Conservation (phyloP, 92 coral and sea anemone species). For the Epizoanthus ramosus region DNA sequence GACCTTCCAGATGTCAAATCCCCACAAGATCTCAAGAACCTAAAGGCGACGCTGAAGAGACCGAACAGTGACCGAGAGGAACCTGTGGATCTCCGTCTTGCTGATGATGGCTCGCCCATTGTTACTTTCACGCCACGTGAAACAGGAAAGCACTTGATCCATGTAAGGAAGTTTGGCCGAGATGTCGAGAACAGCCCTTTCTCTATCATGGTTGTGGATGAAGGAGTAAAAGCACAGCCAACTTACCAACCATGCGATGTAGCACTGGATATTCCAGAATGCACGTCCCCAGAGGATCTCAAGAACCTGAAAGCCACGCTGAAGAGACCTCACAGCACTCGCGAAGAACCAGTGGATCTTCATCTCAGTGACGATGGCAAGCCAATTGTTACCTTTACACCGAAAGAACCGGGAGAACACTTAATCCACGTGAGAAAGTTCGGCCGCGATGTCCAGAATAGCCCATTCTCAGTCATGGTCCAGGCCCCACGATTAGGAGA, state of each 20-base stretch:
- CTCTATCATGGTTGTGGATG: constrained; percentile 56
- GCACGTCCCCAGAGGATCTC: constrained; percentile 45
- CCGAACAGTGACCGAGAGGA: constrained; percentile 53
- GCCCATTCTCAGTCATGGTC: constrained; percentile 98
- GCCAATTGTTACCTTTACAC: constrained; percentile 85
- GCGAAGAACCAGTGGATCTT: constrained; percentile 89
- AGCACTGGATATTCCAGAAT: constrained; percentile 56
- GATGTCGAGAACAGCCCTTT: constrained; percentile 55
- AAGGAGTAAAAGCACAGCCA: constrained; percentile 36
- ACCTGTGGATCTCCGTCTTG: constrained; percentile 39
- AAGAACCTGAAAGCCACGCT: constrained; percentile 76
- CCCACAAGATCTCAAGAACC: constrained; percentile 51
- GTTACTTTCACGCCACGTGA: constrained; percentile 55
- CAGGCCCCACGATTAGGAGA: constrained; percentile 97
- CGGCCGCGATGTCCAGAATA: constrained; percentile 88
- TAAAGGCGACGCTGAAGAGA: constrained; percentile 46
- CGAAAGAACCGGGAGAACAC: constrained; percentile 96
- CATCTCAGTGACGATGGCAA: constrained; percentile 83
- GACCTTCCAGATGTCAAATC: constrained; percentile 44
- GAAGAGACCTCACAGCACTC: constrained; percentile 83
- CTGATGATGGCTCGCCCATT: constrained; percentile 26
- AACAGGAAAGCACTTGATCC: constrained; percentile 52
- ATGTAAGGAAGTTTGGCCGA: constrained; percentile 39
- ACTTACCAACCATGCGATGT: constrained; percentile 53
- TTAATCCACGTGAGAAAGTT: constrained; percentile 84